Base-by-base conservation (phyloP, 2,888 invertebrate genomes). In the Agonopterix heracliana region DNA sequence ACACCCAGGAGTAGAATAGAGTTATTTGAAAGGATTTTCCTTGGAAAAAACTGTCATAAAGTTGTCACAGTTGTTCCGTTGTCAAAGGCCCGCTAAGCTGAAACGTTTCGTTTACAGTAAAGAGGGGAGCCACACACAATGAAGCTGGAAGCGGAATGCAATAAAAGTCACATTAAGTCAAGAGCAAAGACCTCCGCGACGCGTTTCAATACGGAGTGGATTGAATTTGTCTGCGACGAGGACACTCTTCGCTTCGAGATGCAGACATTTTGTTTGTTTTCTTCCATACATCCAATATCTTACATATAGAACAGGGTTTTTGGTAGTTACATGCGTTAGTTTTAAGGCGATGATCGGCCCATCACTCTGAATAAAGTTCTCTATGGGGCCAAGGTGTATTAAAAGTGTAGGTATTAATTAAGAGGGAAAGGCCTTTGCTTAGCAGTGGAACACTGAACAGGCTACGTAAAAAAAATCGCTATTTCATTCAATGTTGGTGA, bases 91-190 rank as follows among this genome's bases (percentile, higher is more conserved):
- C 44, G 41, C 42, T 48, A 40, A 61, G 54, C 61, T 70, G 65
- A 74, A 75, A 73, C 67, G 66, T 60, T 64, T 55, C 63, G 64
- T 67, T 68, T 56, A 63, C 56, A 56, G 63, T 54, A 55, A 60
- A 60, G 62, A 71, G 66, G 66, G 74, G 75, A 65, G 64, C 63
- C 56, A 50, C 61, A 57, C 70, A 78, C 79, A 81, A 80, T 74
- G 77, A 68, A 61, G 58, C 64, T 76, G 74, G 66, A 74, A 80
- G 73, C 71, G 70, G 71, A 73, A 73, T 64, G 81, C 65, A 79
- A 83, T 83, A 82, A 83, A 83, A 82, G 82, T 82, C 82, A 71
- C 81, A 82, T 83, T 83, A 83, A 81, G 77, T 80, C 81, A 70
- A 79, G 80, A 80, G 78, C 69, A 65, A 74, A 68, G 72, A 72